A percentile compares a stretch with the other conserved stretches of the same genome.
phyloP scores from a whole-genome alignment of 2,888 invertebrate species.

The Drosophila monieri region DNA sequence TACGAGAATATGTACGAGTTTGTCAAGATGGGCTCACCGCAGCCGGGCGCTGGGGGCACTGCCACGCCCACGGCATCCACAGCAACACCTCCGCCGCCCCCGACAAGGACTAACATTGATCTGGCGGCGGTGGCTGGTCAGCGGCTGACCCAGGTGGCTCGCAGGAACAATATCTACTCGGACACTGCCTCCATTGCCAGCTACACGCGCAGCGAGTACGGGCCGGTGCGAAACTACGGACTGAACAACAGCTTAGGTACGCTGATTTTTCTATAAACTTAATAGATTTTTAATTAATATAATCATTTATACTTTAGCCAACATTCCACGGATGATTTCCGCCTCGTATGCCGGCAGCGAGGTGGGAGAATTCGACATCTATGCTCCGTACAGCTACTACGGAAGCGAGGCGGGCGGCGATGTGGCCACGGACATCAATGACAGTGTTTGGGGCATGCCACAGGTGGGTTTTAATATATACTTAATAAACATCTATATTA shows the following conservation, averaged over 20 bases:
- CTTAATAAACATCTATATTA: no score
- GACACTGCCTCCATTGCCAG: slow-evolving; percentile 80
- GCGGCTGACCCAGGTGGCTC: slow-evolving; percentile 55
- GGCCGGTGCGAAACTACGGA: slow-evolving; percentile 79
- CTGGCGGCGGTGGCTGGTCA: slow-evolving; percentile 62
- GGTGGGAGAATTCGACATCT: slow-evolving; percentile 92
- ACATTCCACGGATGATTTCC: slow-evolving; percentile 87
- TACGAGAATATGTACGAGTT: slow-evolving; percentile 83
- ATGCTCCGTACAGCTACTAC: slow-evolving; percentile 91
- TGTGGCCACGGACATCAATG: slow-evolving; percentile 83
- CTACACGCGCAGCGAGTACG: slow-evolving; percentile 83
- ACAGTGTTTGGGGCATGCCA: slow-evolving; percentile 83
- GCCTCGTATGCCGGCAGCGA: slow-evolving; percentile 93
- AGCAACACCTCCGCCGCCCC: slow-evolving; percentile 79
- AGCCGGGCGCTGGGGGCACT: slow-evolving; percentile 1
- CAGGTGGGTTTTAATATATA: slow-evolving; percentile 61
- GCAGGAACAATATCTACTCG: slow-evolving; percentile 75
- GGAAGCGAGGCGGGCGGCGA: slow-evolving; percentile 86
- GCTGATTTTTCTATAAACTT: background rate
- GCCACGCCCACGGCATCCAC: slow-evolving; percentile 54
- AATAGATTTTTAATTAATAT: background rate
- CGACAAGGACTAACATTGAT: slow-evolving; percentile 74
- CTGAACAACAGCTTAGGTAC: slow-evolving; percentile 82
- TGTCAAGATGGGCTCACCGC: slow-evolving; percentile 71
- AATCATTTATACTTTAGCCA: slow-evolving; percentile 66